Evolutionary conservation across 2,113 vertebrate species (phyloP), one percentile per base, ranked within the genome.

Genomic region (Sinocyclocheilus grahami): DNA sequence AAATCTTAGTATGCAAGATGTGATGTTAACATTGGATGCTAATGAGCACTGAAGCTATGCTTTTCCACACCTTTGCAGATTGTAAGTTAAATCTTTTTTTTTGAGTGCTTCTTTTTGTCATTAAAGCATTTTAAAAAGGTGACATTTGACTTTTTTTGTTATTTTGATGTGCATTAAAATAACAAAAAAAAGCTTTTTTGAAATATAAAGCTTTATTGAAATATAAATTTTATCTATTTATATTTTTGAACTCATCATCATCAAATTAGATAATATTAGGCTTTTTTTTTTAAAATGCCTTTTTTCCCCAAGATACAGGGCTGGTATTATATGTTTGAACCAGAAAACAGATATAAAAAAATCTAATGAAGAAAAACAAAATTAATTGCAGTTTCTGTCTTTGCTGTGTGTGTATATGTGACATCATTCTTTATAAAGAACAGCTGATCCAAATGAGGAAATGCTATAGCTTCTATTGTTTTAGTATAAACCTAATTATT

Each of bases 371-470:
- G 75, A 27, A 9, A 60, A 60, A 22, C 20, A 0, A 33, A 24
- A 13, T 8, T 16, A 78, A 55, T 89, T 69, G 65, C 14, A 33
- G 42, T 85, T 87, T 87, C 78, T 78, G 88, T 13, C 30, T 85
- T 67, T 75, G 22, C 5, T 75, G 72, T 75, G 74, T 71, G 16
- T 62, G 9, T 62, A 11, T 60, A 4, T 58, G 30, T 33, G 16
- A 10, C 67, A 71, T 37, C 0, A 33, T 71, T 18, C 33, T 71
- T 33, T 18, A 33, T 18, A 71, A 8, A 69, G 14, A 69, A 67
- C 13, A 8, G 14, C 27, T 18, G 27, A 14, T 18, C 7, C 16
- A 69, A 69, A 69, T 69, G 2, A 69, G 14, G 27, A 69, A 6
- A 67, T 67, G 24, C 5, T 65, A 65, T 65, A 65, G 1, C 22